A percentile compares a stretch with the other conserved stretches of the same genome.
Evolutionary conservation across 2,888 invertebrate genomes (phyloP).

Genomic region (Drosophila limbata): DNA sequence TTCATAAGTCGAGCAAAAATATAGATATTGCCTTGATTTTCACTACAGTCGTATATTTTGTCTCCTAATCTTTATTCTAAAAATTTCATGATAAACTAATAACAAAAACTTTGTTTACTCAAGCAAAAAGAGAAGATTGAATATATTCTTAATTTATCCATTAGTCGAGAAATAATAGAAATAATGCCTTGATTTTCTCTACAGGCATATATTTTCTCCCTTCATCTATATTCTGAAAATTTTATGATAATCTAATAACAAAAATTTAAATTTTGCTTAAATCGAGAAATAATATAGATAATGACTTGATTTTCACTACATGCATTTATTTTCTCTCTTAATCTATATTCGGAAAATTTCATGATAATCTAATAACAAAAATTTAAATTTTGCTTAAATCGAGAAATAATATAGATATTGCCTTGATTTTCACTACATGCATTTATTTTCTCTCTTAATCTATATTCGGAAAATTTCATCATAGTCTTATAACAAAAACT

Average conservation of each 20-base stretch:
- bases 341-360: not conserved
- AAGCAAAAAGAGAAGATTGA: too few species aligned
- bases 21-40: not conserved
- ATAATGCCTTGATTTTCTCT: not conserved
- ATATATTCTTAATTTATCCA: too few species aligned
- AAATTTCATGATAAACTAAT: not conserved
- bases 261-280: not conserved
- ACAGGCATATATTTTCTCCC: too few species aligned
- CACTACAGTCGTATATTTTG: not conserved
- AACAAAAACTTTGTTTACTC: too few species aligned
- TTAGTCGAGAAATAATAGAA: not conserved
- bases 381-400: not conserved
- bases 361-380: not conserved
- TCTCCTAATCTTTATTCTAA: not conserved
- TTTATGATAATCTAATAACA: too few species aligned
- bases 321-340: not conserved
- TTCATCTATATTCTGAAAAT: too few species aligned
- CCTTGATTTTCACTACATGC: not conserved
- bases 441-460: not conserved
- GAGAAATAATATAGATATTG: not conserved
- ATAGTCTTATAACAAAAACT: not conserved
- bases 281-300: not conserved
- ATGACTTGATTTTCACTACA: not conserved
- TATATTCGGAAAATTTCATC: not conserved
- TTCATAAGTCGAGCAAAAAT: not conserved